Conservation (phyloP, 2,797 vertebrate species). For the Diceros bicornis region DNA sequence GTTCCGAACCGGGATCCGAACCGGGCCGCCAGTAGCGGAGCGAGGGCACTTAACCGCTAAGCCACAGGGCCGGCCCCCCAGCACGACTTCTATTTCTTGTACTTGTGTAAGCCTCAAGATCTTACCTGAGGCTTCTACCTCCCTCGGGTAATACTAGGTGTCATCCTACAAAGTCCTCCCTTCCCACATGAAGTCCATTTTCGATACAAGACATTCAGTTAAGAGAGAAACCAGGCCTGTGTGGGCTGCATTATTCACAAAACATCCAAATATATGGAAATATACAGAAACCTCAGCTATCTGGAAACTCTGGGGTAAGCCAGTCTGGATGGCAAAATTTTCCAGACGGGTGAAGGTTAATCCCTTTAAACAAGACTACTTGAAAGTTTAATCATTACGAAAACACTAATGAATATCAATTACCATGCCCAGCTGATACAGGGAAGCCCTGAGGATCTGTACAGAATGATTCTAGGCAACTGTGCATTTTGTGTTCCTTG, state of each 20-base stretch:
- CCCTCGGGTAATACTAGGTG: neutral
- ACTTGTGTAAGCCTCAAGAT: neutral
- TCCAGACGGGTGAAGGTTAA: neutral
- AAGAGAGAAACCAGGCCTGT: neutral
- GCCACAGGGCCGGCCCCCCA: too few species aligned
- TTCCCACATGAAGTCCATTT: neutral
- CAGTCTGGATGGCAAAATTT: neutral
- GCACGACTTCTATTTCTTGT: neutral
- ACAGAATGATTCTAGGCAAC: neutral
- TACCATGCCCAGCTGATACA: neutral
- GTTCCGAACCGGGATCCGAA: too few species aligned
- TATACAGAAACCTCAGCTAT: neutral
- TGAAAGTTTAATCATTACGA: constrained; percentile 13
- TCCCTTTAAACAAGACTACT: neutral
- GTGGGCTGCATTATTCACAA: neutral
- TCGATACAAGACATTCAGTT: neutral
- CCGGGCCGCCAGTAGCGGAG: too few species aligned
- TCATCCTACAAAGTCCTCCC: neutral
- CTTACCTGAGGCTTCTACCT: neutral
- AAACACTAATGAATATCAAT: neutral
- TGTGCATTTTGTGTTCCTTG: neutral
- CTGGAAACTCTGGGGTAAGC: neutral
- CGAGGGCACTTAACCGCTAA: too few species aligned
- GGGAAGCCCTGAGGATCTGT: neutral
- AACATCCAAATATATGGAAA: neutral